These are phyloP conservation scores for Monochamus saltuarius DNA, from an alignment of 1,140 invertebrate species.

Conservation along the genomic window DNA sequence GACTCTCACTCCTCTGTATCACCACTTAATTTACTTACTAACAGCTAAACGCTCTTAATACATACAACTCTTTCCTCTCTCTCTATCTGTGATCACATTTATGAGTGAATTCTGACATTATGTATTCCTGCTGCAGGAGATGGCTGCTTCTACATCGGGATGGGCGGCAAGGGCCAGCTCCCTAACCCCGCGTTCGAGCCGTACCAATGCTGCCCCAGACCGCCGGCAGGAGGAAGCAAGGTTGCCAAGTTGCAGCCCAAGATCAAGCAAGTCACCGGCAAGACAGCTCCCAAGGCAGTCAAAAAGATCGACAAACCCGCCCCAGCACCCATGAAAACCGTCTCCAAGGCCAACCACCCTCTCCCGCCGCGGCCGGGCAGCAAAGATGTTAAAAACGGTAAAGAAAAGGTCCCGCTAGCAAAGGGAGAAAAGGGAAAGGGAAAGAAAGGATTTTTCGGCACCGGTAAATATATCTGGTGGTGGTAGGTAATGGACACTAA, in stretches of 20 bases:
- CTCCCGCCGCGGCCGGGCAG: constrained; percentile 21
- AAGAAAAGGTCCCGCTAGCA: constrained; percentile 56
- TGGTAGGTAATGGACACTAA: constrained; percentile 50
- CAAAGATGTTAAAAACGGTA: constrained; percentile 42
- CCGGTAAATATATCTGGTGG: constrained; percentile 68
- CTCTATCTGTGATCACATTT: constrained; percentile 3
- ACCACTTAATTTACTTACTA: constrained; percentile 26
- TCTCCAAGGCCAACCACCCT: constrained; percentile 38
- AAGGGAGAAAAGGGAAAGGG: constrained; percentile 62
- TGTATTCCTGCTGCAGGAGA: constrained; percentile 75
- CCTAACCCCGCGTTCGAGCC: constrained; percentile 77
- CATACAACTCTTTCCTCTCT: constrained; percentile 6
- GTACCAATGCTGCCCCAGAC: constrained; percentile 87
- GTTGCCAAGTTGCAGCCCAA: constrained; percentile 62
- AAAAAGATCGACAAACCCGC: constrained; percentile 31
- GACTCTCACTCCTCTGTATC: constrained; percentile 44
- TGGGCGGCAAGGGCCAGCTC: constrained; percentile 78
- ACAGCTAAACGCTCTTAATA: constrained; percentile 28
- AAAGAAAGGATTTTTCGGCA: constrained; percentile 80
- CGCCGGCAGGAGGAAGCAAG: constrained; percentile 70
- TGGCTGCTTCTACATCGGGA: constrained; percentile 93
- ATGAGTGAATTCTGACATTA: constrained; percentile 58
- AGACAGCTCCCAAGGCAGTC: constrained; percentile 45
- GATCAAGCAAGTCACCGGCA: constrained; percentile 46
- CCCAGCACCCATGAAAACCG: constrained; percentile 42